Evolutionary conservation across 2,888 invertebrate species (phyloP), one percentile per base, ranked within the genome.

Genomic region (Oegoconia quadripuncta): DNA sequence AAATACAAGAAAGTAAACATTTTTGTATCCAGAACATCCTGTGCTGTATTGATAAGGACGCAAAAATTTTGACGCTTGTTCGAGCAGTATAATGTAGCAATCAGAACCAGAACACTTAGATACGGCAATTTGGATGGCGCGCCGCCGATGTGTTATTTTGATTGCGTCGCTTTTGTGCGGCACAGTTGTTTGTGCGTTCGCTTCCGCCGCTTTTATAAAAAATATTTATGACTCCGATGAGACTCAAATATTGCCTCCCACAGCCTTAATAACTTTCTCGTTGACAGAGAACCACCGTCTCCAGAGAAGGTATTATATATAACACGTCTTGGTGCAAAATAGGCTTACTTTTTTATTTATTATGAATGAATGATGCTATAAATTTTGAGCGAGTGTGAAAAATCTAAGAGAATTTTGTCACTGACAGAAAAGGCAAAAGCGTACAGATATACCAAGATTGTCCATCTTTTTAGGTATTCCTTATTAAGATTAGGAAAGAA

Each of bases 101-200:
- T 83, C 83, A 82, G 71, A 64, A 74, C 68, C 74, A 71, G 75
- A 77, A 77, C 76, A 79, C 77, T 80, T 75, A 83, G 83, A 82
- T 82, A 78, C 74, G 80, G 81, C 81, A 80, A 82, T 83, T 83
- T 77, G 73, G 76, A 64, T 67, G 67, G 69, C 64, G 72, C 69
- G 60, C 50, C 58, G 67, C 65, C 77, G 67, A 81, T 79, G 77
- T 81, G 75, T 82, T 82, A 78, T 82, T 83, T 79, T 81, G 79
- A 83, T 80, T 79, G 80, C 74, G 71, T 59, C 71, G 74, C 74
- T 74, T 78, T 78, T 80, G 74, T 75, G 71, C 66, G 66, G 59
- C 63, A 62, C 63, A 62, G 45, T 65, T 72, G 71, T 74, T 74
- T 72, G 71, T 64, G 71, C 62, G 65, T 62, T 60, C 64, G 64